Evolutionary conservation across 1,140 invertebrate genomes (phyloP), one percentile per base, ranked within the genome.

Genomic region (Trigoniulus corallinus): DNA sequence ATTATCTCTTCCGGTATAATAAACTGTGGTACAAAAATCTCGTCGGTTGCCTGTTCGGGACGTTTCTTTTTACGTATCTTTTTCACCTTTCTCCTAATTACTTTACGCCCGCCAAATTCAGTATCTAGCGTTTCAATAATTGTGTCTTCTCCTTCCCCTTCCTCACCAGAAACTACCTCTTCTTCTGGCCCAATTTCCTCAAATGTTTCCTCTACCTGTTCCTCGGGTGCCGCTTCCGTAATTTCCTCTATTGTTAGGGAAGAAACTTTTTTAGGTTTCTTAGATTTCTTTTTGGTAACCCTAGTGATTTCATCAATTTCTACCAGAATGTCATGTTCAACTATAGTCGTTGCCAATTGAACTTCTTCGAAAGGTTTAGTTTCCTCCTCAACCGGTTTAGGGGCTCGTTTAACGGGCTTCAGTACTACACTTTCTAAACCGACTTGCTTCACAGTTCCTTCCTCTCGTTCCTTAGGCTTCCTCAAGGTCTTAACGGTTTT

Each of bases 91-190:
- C 37, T 43, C 40, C 43, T 43, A 34, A 42, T 48, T 48, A 53
- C 49, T 49, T 50, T 37, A 24, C 23, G 45, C 22, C 24, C 48
- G 47, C 22, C 26, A 15, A 18, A 44, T 3, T 52, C 51, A 45
- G 56, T 54, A 50, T 57, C 56, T 53, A 59, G 51, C 21, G 59
- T 49, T 43, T 56, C 29, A 24, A 54, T 51, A 37, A 46, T 37
- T 39, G 52, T 44, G 7, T 42, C 34, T 29, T 52, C 55, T n/a
- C 53, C 56, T 42, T 57, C 53, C 40, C 52, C 54, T 45, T 55
- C 48, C 7, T 50, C 41, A 29, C 47, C 39, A n/a, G n/a, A n/a
- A n/a, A n/a, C n/a, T n/a, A n/a, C n/a, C n/a, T n/a, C n/a, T n/a
- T n/a, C n/a, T n/a, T n/a, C n/a, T n/a, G n/a, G n/a, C n/a, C n/a